phyloP scores from a whole-genome alignment of 1,140 invertebrate genomes.

The Arion vulgaris region DNA sequence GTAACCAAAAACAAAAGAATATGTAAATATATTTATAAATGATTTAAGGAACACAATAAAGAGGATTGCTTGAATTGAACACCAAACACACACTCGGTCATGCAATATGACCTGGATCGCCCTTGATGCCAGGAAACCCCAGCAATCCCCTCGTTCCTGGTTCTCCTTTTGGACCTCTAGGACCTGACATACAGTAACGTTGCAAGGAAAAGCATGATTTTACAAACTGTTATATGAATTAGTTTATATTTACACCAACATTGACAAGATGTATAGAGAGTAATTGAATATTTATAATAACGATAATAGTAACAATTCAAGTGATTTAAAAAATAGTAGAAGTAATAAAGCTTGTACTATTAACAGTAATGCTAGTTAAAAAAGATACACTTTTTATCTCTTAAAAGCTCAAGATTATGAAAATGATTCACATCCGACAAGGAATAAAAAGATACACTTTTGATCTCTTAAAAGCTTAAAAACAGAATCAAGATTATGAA shows the following conservation, averaged over 20 bases:
- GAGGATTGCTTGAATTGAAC: not conserved
- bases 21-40: too few relatives aligned
- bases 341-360: too few relatives aligned
- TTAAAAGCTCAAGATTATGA: too few relatives aligned
- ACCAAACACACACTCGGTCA: not conserved
- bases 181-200: not conserved
- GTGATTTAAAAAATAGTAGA: too few relatives aligned
- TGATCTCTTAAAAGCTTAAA: too few relatives aligned
- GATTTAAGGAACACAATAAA: not conserved
- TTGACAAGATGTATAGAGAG: not conserved
- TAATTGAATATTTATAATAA: not conserved
- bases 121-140: slow-evolving; percentile 19
- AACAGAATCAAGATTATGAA: too few relatives aligned
- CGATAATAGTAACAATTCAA: not conserved
- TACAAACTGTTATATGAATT: not conserved
- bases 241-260: not conserved
- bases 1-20: too few relatives aligned
- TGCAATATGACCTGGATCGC: slow-evolving; percentile 6
- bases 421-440: too few relatives aligned
- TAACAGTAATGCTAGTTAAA: too few relatives aligned
- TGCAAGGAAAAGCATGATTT: not conserved
- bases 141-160: slow-evolving; percentile 4
- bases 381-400: too few relatives aligned
- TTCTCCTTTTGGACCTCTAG: slow-evolving; percentile 19
- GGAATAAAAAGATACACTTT: too few relatives aligned